These are phyloP conservation scores for Eudemis profundana DNA, from an alignment of 2,888 invertebrate genomes.

Conservation along the genomic window DNA sequence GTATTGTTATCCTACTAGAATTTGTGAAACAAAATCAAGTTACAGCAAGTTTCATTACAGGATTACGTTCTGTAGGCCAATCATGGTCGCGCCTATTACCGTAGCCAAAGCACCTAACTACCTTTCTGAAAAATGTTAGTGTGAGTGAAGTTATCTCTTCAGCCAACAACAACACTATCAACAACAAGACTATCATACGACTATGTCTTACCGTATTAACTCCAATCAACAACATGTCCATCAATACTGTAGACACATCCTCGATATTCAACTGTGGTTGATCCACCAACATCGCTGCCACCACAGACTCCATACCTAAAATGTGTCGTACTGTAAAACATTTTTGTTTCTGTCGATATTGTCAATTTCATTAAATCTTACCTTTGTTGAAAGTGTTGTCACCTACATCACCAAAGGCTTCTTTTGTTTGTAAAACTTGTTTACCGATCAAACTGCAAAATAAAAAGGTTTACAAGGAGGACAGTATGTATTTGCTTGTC, in stretches of 20 bases:
- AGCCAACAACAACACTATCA: neutral
- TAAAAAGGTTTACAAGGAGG: neutral
- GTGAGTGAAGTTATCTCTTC: no score
- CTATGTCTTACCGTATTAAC: constrained; percentile 84
- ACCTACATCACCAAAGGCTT: constrained; percentile 60
- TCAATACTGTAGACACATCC: constrained; percentile 86
- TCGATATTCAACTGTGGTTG: constrained; percentile 84
- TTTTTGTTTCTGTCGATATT: constrained; percentile 7
- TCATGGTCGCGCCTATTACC: no score
- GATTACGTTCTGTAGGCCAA: no score
- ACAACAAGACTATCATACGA: neutral
- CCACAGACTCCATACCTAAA: constrained; percentile 64
- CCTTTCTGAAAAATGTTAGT: no score
- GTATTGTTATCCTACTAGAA: no score
- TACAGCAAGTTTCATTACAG: no score
- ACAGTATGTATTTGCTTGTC: no score
- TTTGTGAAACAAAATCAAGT: no score
- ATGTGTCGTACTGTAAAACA: constrained; percentile 56
- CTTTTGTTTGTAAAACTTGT: constrained; percentile 81
- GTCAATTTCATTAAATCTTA: constrained; percentile 9
- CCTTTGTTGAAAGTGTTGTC: constrained; percentile 46
- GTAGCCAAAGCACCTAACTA: no score
- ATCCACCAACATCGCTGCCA: constrained; percentile 84
- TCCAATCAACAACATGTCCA: constrained; percentile 88
- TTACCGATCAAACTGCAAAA: constrained; percentile 84